Evolutionary conservation across 2,797 vertebrate genomes (phyloP).

Genomic region (Aselliscus stoliczkanus): DNA sequence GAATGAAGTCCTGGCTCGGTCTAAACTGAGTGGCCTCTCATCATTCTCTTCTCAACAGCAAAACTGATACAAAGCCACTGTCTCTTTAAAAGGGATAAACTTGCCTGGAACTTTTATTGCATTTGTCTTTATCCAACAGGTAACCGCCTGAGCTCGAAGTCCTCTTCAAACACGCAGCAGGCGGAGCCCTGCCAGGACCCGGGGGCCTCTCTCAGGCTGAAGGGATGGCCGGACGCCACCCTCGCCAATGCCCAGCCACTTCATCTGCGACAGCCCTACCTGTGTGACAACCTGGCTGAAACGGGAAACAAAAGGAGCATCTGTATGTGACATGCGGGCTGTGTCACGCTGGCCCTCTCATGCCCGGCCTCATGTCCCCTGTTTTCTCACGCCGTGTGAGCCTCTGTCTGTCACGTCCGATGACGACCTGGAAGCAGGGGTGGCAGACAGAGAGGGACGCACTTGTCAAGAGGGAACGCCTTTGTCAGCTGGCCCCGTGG

Average conservation of each 20-base stretch:
- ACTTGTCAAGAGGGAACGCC: background rate
- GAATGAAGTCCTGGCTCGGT: background rate
- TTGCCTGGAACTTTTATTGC: background rate
- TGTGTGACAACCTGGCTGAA: background rate
- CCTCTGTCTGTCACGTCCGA: background rate
- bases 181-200: background rate
- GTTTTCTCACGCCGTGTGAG: background rate
- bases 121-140: background rate
- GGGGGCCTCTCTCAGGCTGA: background rate
- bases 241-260: fast-evolving
- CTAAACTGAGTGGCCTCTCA: background rate
- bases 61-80: background rate
- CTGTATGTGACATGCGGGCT: fast-evolving
- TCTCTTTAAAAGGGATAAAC: background rate
- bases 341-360: background rate
- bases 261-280: fast-evolving
- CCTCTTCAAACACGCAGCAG: background rate
- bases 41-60: background rate
- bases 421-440: background rate
- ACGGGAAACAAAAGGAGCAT: fast-evolving
- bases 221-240: fast-evolving
- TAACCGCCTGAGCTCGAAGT: background rate
- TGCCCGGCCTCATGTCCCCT: background rate
- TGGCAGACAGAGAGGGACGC: background rate
- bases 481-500: fast-evolving